Base-by-base conservation (phyloP, 2,797 vertebrate genomes). In the Typhlichthys eigenmanni region DNA sequence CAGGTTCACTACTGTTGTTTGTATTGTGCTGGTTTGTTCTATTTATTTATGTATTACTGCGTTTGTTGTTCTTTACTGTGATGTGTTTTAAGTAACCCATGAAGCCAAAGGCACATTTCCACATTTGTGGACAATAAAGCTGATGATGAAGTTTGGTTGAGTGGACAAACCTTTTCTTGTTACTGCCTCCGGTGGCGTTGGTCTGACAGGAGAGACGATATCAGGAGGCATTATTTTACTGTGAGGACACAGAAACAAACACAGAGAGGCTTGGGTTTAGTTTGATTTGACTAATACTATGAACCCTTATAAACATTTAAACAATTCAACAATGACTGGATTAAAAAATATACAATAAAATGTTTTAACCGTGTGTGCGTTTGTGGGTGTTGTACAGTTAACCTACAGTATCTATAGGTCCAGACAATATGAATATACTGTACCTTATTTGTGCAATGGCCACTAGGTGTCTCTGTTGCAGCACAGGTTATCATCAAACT, bases 391-490 rank as follows among this genome's bases (percentile, higher is more conserved):
- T 17, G 2, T 9, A 57, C 73, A 67, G 46, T 54, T 48, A 24
- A 3, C 24, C 24, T 24, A 24, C 24, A 24, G 32, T 3, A 24
- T 24, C 24, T 24, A 24, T 4, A 2, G 19, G 13, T 5, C 1
- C 1, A 50, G 3, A 24, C 24, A 24, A 24, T 24, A 24, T 9
- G 10, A 2, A 6, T 5, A 12, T 13, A 19, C 13, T 16, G 32
- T 13, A 9, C 34, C 49, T 52, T 57, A 54, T 69, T 72, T 51
- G 47, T 49, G 8, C 1, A 32, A 1, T 0, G 1, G 46, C 77
- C 90, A 88, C 87, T 71, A 63, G 87, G 86, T 89, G 89, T 88
- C 87, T 16, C 81, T 82, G 71, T 86, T 85, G 87, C 72, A 78
- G 68, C 82, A 88, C 69, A 68, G 65, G 81, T 82, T 66, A 56